phyloP scores from a whole-genome alignment of 2,797 vertebrate species.

The Scyliorhinus canicula region DNA sequence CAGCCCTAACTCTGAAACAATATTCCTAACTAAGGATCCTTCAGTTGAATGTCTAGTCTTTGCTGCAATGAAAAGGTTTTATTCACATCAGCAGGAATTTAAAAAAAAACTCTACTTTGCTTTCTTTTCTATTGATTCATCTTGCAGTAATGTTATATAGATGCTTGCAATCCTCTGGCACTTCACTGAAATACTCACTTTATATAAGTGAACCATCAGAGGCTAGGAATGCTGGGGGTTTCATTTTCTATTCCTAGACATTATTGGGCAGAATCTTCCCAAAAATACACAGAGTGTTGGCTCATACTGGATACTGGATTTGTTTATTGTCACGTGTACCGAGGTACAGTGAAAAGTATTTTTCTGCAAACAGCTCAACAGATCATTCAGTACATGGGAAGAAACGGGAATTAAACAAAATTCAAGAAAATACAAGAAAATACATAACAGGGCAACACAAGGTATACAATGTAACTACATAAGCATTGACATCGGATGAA shows the following conservation, averaged over 20 bases:
- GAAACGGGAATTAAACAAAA: no score
- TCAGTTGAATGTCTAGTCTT: background rate
- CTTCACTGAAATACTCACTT: background rate
- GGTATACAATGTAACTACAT: no score
- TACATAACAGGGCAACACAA: no score
- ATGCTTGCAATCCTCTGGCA: background rate
- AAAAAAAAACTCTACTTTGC: background rate
- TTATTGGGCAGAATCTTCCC: background rate
- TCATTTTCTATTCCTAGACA: background rate
- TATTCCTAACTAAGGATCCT: no score
- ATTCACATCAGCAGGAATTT: background rate
- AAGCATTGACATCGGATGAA: no score
- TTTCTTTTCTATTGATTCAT: background rate
- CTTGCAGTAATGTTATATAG: background rate
- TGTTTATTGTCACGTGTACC: no score
- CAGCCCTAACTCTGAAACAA: background rate
- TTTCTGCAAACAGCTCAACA: no score
- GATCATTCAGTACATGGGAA: no score
- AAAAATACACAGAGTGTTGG: no score
- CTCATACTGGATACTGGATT: no score
- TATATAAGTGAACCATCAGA: background rate
- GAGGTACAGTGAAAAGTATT: no score
- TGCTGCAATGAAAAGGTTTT: background rate
- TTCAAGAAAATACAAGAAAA: no score
- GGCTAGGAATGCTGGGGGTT: background rate